Evolutionary conservation across 2,888 invertebrate species (phyloP).

Genomic region (Malthinus flaveolus): DNA sequence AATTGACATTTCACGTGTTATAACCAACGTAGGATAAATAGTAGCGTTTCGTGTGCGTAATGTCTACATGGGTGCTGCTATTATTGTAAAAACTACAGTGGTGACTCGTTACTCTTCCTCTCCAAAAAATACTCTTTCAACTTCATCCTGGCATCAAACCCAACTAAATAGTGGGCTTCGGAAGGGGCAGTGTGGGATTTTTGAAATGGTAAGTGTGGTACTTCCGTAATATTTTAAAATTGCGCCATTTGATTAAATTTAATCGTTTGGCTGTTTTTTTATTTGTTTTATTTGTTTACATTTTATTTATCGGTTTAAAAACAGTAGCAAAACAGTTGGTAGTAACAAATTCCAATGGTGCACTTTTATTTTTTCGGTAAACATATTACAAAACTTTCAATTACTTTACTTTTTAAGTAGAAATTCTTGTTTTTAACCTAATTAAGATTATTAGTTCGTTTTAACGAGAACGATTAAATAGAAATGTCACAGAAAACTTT

Average conservation of each 20-base stretch:
- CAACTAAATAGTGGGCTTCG: slow-evolving; percentile 18
- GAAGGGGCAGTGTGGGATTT: slow-evolving; percentile 31
- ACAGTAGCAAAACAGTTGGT: background rate
- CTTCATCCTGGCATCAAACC: slow-evolving; percentile 30
- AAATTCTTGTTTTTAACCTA: no score
- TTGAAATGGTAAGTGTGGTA: slow-evolving; percentile 34
- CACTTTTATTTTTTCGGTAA: no score
- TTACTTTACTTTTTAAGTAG: no score
- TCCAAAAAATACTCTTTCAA: slow-evolving; percentile 8
- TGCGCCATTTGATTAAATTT: background rate
- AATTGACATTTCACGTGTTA: slow-evolving; percentile 16
- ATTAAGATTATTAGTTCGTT: no score
- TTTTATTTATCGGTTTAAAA: slow-evolving; percentile 4
- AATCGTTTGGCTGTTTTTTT: no score
- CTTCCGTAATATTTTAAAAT: slow-evolving; percentile 9
- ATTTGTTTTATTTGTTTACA: slow-evolving; percentile 1
- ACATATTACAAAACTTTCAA: no score
- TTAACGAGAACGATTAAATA: no score
- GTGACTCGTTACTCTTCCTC: slow-evolving; percentile 22
- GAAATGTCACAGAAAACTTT: no score
- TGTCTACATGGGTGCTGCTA: slow-evolving; percentile 32
- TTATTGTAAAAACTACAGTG: slow-evolving; percentile 29
- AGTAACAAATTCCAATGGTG: no score
- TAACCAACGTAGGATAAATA: slow-evolving; percentile 12
- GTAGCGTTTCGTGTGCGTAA: slow-evolving; percentile 13